Evolutionary conservation across 92 coral and sea anemone genomes (phyloP).

Genomic region (Bergia puertoricense): DNA sequence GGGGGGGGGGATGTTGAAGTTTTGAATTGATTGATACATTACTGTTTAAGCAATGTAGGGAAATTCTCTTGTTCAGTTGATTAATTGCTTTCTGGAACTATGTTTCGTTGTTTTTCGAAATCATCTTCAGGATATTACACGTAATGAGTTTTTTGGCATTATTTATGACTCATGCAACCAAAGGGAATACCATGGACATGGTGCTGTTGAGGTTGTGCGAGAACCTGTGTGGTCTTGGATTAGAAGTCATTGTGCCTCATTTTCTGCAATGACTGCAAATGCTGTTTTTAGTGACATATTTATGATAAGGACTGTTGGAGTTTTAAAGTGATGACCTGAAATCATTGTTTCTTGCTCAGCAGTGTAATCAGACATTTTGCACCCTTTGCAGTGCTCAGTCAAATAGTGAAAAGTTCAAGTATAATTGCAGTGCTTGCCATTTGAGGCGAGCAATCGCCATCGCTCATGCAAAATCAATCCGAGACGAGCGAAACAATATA

Average conservation of each 20-base stretch:
- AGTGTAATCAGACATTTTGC: conserved; percentile 44
- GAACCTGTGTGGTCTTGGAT: conserved; percentile 63
- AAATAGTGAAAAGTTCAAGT: too few species aligned
- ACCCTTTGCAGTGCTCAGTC: conserved; percentile 46
- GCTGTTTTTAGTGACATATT: conserved; percentile 51
- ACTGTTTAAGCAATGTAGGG: conserved; percentile 64
- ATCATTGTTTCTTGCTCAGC: conserved; percentile 24
- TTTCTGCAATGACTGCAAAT: too few species aligned
- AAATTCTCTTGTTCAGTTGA: conserved; percentile 73
- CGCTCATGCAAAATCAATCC: too few species aligned
- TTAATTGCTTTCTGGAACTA: conserved; percentile 58
- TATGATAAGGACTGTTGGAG: conserved; percentile 51
- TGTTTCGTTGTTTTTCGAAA: conserved; percentile 44
- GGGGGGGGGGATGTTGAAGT: too few species aligned
- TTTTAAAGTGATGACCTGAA: conserved; percentile 41
- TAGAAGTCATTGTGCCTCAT: conserved; percentile 43
- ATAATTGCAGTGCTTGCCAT: too few species aligned
- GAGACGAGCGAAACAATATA: too few species aligned
- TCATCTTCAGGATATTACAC: conserved; percentile 46
- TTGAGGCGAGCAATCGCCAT: neutral
- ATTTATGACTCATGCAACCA: neutral
- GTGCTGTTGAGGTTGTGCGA: conserved; percentile 55
- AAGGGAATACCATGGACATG: conserved; percentile 26
- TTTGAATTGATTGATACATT: neutral
- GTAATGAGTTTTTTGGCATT: conserved; percentile 62